Conservation (phyloP, 2,888 invertebrate genomes). For the Cistogaster globosa region DNA sequence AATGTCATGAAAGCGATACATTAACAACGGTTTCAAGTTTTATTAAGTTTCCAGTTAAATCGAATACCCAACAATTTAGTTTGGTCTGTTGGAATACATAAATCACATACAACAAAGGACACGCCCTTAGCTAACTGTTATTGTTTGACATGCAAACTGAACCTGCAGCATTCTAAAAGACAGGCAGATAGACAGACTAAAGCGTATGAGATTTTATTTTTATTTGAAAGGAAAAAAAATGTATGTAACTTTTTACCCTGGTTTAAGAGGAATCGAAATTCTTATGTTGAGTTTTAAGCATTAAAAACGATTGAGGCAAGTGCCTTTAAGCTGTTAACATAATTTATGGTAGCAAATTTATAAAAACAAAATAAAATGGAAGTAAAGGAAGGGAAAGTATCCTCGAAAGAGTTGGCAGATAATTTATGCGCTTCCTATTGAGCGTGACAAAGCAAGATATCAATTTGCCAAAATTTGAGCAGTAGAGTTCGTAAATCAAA, state of each 20-base stretch:
- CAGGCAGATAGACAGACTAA: no score
- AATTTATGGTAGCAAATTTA: not conserved
- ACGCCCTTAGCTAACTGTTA: conserved; percentile 42
- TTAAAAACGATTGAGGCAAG: not conserved
- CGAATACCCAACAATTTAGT: conserved; percentile 37
- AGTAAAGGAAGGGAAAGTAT: not conserved
- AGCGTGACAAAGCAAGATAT: no score
- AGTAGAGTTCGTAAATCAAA: no score
- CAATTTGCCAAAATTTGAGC: no score
- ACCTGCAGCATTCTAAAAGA: not conserved
- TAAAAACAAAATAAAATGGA: not conserved
- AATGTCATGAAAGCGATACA: conserved; percentile 17
- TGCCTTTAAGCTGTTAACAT: not conserved
- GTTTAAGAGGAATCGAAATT: not conserved
- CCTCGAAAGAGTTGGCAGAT: not conserved
- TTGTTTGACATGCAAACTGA: conserved; percentile 29
- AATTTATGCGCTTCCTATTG: no score
- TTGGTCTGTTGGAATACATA: not conserved
- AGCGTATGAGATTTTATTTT: not conserved
- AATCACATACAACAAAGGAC: conserved; percentile 29
- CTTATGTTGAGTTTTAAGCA: not conserved
- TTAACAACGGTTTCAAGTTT: conserved; percentile 28
- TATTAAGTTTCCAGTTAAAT: conserved; percentile 38
- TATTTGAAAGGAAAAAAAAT: not conserved
- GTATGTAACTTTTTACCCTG: conserved; percentile 1